A percentile compares a stretch with the other conserved stretches of the same genome.
Conservation (phyloP, 1,140 invertebrate species). For the Drosophila aff. region DNA sequence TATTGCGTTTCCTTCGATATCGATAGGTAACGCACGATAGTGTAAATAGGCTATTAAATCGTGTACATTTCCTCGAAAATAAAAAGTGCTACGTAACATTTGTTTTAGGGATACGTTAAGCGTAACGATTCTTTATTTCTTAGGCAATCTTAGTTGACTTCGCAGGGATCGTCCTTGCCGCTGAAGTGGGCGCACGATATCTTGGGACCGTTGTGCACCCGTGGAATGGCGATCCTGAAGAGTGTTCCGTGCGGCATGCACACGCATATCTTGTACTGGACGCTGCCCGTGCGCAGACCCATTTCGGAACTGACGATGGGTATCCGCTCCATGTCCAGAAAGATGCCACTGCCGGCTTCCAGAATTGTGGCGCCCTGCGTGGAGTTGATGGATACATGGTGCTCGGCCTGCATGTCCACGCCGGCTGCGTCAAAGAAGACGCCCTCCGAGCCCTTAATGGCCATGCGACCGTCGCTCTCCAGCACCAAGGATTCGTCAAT, state of each 20-base stretch:
- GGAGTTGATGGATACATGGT: slow-evolving; percentile 92
- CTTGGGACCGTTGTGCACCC: slow-evolving; percentile 85
- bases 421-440: slow-evolving; percentile 88
- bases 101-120: slow-evolving; percentile 63
- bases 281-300: slow-evolving; percentile 83
- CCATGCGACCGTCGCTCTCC: slow-evolving; percentile 86
- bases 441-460: slow-evolving; percentile 88
- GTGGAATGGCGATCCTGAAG: slow-evolving; percentile 90
- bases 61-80: slow-evolving; percentile 75
- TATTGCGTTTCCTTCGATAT: too few relatives aligned
- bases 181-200: slow-evolving; percentile 89
- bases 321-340: slow-evolving; percentile 90
- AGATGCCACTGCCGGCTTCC: slow-evolving; percentile 89
- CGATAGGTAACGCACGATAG: too few relatives aligned
- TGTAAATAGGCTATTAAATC: slow-evolving; percentile 5
- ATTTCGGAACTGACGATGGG: slow-evolving; percentile 88
- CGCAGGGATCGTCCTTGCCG: slow-evolving; percentile 90
- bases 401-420: slow-evolving; percentile 90
- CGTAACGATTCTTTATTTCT: slow-evolving; percentile 22
- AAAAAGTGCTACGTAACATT: slow-evolving; percentile 62
- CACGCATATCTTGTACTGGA: slow-evolving; percentile 93
- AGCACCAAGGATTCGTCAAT: slow-evolving; percentile 89
- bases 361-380: slow-evolving; percentile 92
- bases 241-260: slow-evolving; percentile 94
- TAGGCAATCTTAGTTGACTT: slow-evolving; percentile 49